phyloP scores from a whole-genome alignment of 1,140 invertebrate species.

The Drosophila ohnishii region DNA sequence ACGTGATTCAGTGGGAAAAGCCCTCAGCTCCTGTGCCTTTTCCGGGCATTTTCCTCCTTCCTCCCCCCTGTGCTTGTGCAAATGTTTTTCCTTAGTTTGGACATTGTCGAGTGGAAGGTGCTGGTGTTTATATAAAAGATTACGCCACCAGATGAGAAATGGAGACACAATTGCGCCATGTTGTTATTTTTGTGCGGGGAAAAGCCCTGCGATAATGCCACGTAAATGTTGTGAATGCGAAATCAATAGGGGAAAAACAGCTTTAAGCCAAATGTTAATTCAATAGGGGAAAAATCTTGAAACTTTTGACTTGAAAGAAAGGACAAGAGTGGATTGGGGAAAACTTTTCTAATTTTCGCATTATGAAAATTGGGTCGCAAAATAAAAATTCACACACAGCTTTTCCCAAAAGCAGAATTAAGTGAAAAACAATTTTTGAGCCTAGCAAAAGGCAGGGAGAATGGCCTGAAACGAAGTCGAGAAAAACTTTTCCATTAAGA shows the following conservation, averaged over 20 bases:
- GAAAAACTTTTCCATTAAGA: constrained; percentile 78
- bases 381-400: constrained; percentile 22
- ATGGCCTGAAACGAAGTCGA: constrained; percentile 46
- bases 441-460: constrained; percentile 30
- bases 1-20: constrained; percentile 55
- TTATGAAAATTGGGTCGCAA: constrained; percentile 69
- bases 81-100: constrained; percentile 61
- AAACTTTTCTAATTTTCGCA: constrained; percentile 79
- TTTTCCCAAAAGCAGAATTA: neutral
- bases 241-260: constrained; percentile 69
- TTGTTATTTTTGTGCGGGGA: constrained; percentile 35
- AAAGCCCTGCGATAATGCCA: constrained; percentile 68
- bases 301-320: constrained; percentile 22
- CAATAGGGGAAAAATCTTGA: constrained; percentile 1
- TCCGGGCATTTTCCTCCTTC: constrained; percentile 16
- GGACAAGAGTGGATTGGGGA: neutral
- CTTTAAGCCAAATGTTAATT: constrained; percentile 55
- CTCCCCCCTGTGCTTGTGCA: constrained; percentile 24
- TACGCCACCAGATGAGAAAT: constrained; percentile 55
- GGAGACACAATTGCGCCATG: constrained; percentile 59
- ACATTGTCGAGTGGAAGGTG: constrained; percentile 54
- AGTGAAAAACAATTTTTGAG: constrained; percentile 64
- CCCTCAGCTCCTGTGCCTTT: constrained; percentile 10
- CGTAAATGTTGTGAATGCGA: constrained; percentile 67
- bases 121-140: constrained; percentile 78